These are phyloP conservation scores for Oncorhynchus nerka DNA, from an alignment of 2,113 vertebrate genomes.

Conservation along the genomic window DNA sequence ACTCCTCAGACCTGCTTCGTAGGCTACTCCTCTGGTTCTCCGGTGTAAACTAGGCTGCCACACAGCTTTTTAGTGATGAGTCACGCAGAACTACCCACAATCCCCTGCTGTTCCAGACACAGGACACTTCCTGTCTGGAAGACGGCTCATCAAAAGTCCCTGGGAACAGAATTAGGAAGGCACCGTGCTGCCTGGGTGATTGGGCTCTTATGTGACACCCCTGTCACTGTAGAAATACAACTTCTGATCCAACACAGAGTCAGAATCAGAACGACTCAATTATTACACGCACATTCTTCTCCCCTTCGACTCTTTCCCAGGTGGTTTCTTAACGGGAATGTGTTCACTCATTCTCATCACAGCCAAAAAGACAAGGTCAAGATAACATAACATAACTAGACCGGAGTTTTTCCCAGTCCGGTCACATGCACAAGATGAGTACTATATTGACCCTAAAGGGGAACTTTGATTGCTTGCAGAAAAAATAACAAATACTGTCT, in stretches of 20 bases:
- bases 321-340: no score
- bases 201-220: slow-evolving; percentile 18
- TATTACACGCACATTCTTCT: neutral
- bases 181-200: slow-evolving; percentile 20
- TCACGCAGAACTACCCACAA: neutral
- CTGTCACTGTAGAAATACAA: slow-evolving; percentile 22
- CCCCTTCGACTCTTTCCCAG: no score
- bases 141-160: slow-evolving; percentile 40
- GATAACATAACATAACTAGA: no score
- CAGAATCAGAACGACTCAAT: neutral
- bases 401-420: no score
- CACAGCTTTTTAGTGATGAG: neutral
- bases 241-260: neutral
- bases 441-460: no score
- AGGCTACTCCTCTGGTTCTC: neutral
- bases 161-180: slow-evolving; percentile 31
- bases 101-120: neutral
- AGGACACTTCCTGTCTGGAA: slow-evolving; percentile 10
- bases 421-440: no score
- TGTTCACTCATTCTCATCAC: no score
- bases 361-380: no score
- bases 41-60: slow-evolving; percentile 3
- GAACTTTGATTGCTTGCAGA: no score
- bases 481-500: neutral
- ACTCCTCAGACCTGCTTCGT: no score